Conservation (phyloP, 2,113 vertebrate genomes). For the Poeciliopsis prolifica region DNA sequence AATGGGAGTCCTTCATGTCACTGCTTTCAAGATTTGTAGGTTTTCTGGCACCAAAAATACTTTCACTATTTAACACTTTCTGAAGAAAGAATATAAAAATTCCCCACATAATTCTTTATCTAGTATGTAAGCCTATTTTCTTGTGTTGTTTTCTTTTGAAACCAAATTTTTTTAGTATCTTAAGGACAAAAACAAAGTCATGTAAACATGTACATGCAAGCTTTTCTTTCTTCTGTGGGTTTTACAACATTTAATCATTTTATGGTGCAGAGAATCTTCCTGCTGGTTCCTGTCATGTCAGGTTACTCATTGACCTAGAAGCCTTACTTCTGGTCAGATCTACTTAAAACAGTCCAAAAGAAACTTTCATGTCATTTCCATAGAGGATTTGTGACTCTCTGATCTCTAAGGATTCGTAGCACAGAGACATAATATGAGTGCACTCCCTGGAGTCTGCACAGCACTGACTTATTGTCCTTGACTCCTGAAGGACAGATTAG, state of each 20-base stretch:
- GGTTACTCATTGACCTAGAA: not conserved
- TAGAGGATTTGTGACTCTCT: constrained; percentile 38
- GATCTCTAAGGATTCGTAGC: constrained; percentile 1
- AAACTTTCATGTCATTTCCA: constrained; percentile 11
- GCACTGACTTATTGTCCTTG: constrained; percentile 44
- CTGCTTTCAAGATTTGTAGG: too few species aligned
- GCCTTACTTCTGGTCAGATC: constrained; percentile 9
- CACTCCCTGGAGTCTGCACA: constrained; percentile 20
- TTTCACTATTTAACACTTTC: too few species aligned
- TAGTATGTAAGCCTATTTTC: too few species aligned
- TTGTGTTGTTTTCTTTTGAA: too few species aligned
- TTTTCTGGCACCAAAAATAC: too few species aligned
- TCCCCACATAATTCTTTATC: too few species aligned
- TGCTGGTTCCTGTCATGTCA: not conserved
- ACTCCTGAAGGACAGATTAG: constrained; percentile 49
- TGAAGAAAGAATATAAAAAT: too few species aligned
- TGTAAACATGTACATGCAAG: too few species aligned
- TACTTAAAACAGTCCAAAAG: not conserved
- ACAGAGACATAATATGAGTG: constrained; percentile 17
- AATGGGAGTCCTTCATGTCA: too few species aligned
- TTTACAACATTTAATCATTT: not conserved
- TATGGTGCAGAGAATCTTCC: not conserved
- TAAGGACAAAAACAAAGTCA: too few species aligned
- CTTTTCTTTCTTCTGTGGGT: too few species aligned
- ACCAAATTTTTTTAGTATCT: too few species aligned